These are phyloP conservation scores for Etheostoma cragini DNA, from an alignment of 2,113 vertebrate genomes.

Conservation along the genomic window DNA sequence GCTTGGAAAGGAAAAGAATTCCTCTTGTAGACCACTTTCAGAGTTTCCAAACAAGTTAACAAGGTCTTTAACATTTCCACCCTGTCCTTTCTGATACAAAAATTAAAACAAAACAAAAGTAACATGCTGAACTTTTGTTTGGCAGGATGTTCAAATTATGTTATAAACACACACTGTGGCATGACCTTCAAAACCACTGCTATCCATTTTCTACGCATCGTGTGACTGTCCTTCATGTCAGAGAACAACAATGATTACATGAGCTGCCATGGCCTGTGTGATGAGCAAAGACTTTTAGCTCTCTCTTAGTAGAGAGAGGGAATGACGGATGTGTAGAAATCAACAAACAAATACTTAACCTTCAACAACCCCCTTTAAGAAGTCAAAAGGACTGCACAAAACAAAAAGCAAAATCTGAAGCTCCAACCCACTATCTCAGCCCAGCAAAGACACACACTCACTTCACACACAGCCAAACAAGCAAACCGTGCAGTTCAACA, in stretches of 20 bases:
- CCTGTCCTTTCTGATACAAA: slow-evolving; percentile 14
- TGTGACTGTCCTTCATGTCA: slow-evolving; percentile 15
- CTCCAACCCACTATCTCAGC: neutral
- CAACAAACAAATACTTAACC: slow-evolving; percentile 21
- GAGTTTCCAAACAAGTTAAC: slow-evolving; percentile 30
- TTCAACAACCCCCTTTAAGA: neutral
- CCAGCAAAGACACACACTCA: slow-evolving; percentile 22
- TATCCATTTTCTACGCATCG: slow-evolving; percentile 14
- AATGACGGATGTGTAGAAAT: neutral
- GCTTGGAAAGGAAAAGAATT: slow-evolving; percentile 15
- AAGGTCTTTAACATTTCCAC: slow-evolving; percentile 26
- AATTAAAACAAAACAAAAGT: neutral
- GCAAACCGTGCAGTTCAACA: slow-evolving; percentile 7
- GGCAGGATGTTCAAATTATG: slow-evolving; percentile 9
- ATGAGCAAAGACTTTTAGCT: neutral
- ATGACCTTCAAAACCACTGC: slow-evolving; percentile 38
- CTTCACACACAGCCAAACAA: slow-evolving; percentile 1
- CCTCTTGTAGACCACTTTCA: slow-evolving; percentile 16
- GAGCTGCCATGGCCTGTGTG: neutral
- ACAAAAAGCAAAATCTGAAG: slow-evolving; percentile 16
- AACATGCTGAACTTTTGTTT: slow-evolving; percentile 25
- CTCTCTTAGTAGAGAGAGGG: neutral
- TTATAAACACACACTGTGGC: slow-evolving; percentile 32
- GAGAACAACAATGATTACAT: neutral
- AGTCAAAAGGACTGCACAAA: slow-evolving; percentile 19